Base-by-base conservation (phyloP, 2,797 vertebrate species). In the Epinephelus coioides region DNA sequence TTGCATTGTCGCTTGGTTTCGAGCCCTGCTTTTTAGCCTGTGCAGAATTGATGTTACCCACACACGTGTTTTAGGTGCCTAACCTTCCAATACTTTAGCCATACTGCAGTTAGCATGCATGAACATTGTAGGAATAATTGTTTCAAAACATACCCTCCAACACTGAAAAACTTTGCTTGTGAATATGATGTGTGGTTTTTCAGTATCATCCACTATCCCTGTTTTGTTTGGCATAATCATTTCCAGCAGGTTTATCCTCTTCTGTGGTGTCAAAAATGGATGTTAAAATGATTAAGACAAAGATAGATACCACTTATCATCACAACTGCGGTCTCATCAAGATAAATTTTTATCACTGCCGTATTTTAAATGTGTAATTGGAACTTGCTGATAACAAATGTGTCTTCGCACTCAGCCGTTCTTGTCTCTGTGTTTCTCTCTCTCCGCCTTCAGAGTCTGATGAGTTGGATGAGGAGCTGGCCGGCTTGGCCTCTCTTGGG, bases 401-500 rank as follows among this genome's bases (percentile, higher is more conserved):
- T 19, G 55, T 49, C 51, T 17, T 7, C 23, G 59, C 9, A 18
- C 64, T 69, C 30, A 6, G 12, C 55, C 53, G 38, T 4, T 78
- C 54, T 69, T 66, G 17, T 64, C 13, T 77, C 21, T 73, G 17
- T 78, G 27, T 69, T 25, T 66, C 46, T 72, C 68, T 56, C 40
- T 56, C 40, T 60, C 8, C 84, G 40, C 30, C 2, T 67, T 57
- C 89, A 97, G 97, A 97, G 14, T 90, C 89, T 60, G 90, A 76
- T 0, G 95, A 96, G 25, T 2, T 96, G 65, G 97, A 98, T 86
- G 92, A 94, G 5, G 97, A 98, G 30, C 94, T 97, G 2, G 89
- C 93, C 8, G 86, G 90, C 64, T 87, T 97, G 40, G 95, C 94
- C 7, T 94, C 95, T 1, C 94, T 95, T 43, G 97, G 98, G 46